These are phyloP conservation scores for Calidris pygmaea DNA, from an alignment of 2,113 vertebrate genomes.

Conservation along the genomic window DNA sequence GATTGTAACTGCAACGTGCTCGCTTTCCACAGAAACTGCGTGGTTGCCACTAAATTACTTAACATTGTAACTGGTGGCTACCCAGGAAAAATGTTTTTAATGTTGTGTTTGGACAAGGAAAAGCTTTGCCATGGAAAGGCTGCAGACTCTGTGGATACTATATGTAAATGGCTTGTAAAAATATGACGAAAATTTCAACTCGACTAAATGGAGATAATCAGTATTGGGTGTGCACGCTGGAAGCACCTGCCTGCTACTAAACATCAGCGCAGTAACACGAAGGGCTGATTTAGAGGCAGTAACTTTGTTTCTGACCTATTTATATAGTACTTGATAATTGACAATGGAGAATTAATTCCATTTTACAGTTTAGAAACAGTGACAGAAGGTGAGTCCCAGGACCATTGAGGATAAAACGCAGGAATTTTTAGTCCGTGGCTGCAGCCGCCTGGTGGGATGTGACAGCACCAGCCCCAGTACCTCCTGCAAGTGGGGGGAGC, in stretches of 20 bases:
- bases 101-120: background rate
- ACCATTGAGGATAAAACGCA: background rate
- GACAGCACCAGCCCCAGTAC: background rate
- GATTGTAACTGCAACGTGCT: background rate
- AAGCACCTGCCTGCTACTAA: background rate
- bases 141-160: background rate
- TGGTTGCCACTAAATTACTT: background rate
- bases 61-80: background rate
- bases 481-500: background rate
- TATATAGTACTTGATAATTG: background rate
- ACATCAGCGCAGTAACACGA: background rate
- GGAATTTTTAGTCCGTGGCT: background rate
- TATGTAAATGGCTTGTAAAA: background rate
- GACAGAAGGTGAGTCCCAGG: background rate
- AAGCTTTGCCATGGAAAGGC: background rate
- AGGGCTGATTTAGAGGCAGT: background rate
- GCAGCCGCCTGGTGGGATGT: background rate
- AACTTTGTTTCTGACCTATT: background rate
- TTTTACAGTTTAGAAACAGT: background rate
- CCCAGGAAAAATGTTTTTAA: background rate
- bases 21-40: background rate
- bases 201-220: background rate
- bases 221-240: background rate
- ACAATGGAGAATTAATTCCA: background rate
- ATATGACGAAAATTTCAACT: background rate